Conservation (phyloP, 2,888 invertebrate species). For the Drosophila robusta region DNA sequence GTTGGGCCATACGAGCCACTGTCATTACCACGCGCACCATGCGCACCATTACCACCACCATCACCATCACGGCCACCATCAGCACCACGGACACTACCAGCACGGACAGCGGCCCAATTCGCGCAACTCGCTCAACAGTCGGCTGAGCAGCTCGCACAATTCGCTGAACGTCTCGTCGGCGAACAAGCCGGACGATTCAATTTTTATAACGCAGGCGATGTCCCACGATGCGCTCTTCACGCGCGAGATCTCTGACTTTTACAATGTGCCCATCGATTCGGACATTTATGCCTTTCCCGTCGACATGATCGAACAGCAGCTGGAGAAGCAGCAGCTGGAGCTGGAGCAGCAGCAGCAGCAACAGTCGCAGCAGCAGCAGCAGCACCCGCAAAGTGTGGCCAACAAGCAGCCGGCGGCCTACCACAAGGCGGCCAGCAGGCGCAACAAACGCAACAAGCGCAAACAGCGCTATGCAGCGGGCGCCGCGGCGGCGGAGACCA, state of each 20-base stretch:
- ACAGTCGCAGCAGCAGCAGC: constrained; percentile 30
- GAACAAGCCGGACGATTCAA: constrained; percentile 93
- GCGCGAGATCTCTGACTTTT: constrained; percentile 93
- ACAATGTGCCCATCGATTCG: constrained; percentile 95
- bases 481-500: constrained; percentile 62
- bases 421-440: constrained; percentile 51
- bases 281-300: constrained; percentile 95
- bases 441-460: constrained; percentile 82
- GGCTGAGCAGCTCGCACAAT: constrained; percentile 94
- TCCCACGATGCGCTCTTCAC: constrained; percentile 93
- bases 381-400: constrained; percentile 16
- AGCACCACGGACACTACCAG: constrained; percentile 62
- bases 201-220: constrained; percentile 94
- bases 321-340: constrained; percentile 34
- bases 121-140: constrained; percentile 90
- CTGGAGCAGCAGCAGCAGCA: constrained; percentile 27
- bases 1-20: constrained; percentile 82
- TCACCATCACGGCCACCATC: constrained; percentile 50
- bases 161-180: constrained; percentile 90
- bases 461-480: constrained; percentile 75
- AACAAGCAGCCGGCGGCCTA: constrained; percentile 15
- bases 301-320: constrained; percentile 88
- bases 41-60: constrained; percentile 52
- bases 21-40: constrained; percentile 61
- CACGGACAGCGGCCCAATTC: constrained; percentile 89